Evolutionary conservation across 35 echinoderm and acorn worm genomes (phyloP).

Genomic region (Patiria miniata): DNA sequence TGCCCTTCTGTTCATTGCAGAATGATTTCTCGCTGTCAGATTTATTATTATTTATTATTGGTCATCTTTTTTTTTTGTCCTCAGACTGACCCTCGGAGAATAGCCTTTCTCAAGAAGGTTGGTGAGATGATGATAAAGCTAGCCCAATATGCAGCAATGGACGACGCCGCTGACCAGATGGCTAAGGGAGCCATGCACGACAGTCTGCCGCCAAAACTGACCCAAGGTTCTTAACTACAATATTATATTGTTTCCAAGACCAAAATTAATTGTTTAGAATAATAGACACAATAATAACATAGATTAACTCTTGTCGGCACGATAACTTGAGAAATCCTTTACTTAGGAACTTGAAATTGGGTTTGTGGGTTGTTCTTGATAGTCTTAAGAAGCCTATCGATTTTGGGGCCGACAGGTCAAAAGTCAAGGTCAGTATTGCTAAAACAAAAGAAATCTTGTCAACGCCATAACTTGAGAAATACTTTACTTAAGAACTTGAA

Average conservation of each 20-base stretch:
- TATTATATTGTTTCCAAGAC: background rate
- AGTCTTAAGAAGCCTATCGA: too few relatives aligned
- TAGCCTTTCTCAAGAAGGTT: slow-evolving; percentile 63
- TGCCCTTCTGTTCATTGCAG: background rate
- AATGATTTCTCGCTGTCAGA: background rate
- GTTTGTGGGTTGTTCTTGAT: too few relatives aligned
- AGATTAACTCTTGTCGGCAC: too few relatives aligned
- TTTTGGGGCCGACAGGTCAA: too few relatives aligned
- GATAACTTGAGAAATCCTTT: too few relatives aligned
- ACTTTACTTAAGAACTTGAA: too few relatives aligned
- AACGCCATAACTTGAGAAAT: too few relatives aligned
- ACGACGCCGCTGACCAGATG: slow-evolving; percentile 85
- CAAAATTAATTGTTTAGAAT: too few relatives aligned
- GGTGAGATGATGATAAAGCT: slow-evolving; percentile 73
- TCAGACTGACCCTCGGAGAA: slow-evolving; percentile 66
- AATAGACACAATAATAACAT: background rate
- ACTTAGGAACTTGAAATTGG: too few relatives aligned
- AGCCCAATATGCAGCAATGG: slow-evolving; percentile 64
- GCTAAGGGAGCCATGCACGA: slow-evolving; percentile 66
- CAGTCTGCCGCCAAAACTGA: slow-evolving; percentile 78
- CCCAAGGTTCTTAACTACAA: slow-evolving; percentile 53
- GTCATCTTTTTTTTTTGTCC: slow-evolving; percentile 18
- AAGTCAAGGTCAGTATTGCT: too few relatives aligned
- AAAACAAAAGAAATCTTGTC: too few relatives aligned
- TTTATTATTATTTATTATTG: background rate